Percentiles rank a stretch among this genome's conserved stretches.
phyloP scores from a whole-genome alignment of 2,113 vertebrate species.

The Variabilichromis moorii region DNA sequence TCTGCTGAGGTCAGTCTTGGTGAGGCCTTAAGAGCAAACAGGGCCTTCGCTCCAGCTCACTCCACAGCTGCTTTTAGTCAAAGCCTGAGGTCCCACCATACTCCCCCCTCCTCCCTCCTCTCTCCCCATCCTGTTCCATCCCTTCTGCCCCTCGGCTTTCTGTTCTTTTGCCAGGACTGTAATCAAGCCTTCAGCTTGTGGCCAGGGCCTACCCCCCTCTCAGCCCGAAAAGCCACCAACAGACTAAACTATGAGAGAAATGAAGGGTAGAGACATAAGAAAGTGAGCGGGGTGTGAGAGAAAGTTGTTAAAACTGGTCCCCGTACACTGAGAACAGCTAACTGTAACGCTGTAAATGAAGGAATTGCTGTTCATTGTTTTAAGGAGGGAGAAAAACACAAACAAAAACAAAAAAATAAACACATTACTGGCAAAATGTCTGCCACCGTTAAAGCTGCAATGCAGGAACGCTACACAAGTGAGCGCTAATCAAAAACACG shows the following conservation, averaged over 20 bases:
- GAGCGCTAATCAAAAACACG: slow-evolving; percentile 53
- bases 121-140: slow-evolving; percentile 10
- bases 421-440: slow-evolving; percentile 20
- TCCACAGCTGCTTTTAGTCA: slow-evolving; percentile 86
- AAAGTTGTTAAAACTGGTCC: slow-evolving; percentile 47
- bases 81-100: slow-evolving; percentile 66
- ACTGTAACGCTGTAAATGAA: slow-evolving; percentile 25
- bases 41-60: slow-evolving; percentile 57
- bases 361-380: neutral
- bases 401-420: neutral
- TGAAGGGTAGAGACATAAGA: slow-evolving; percentile 41
- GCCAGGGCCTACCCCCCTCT: slow-evolving; percentile 53
- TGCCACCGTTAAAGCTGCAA: slow-evolving; percentile 32
- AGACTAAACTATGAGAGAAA: slow-evolving; percentile 69
- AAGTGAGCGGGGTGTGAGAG: slow-evolving; percentile 34
- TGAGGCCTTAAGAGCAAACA: slow-evolving; percentile 55
- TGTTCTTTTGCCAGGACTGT: slow-evolving; percentile 79
- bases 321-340: neutral
- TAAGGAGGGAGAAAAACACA: neutral
- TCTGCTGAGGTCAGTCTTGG: slow-evolving; percentile 51
- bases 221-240: slow-evolving; percentile 70
- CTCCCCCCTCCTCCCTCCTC: slow-evolving; percentile 20
- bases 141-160: slow-evolving; percentile 72
- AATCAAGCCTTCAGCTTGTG: slow-evolving; percentile 86
- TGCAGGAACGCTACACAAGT: slow-evolving; percentile 2